A percentile compares a stretch with the other conserved stretches of the same genome.
Evolutionary conservation across 2,113 vertebrate genomes (phyloP).

Genomic region (Sinocyclocheilus rhinocerous): DNA sequence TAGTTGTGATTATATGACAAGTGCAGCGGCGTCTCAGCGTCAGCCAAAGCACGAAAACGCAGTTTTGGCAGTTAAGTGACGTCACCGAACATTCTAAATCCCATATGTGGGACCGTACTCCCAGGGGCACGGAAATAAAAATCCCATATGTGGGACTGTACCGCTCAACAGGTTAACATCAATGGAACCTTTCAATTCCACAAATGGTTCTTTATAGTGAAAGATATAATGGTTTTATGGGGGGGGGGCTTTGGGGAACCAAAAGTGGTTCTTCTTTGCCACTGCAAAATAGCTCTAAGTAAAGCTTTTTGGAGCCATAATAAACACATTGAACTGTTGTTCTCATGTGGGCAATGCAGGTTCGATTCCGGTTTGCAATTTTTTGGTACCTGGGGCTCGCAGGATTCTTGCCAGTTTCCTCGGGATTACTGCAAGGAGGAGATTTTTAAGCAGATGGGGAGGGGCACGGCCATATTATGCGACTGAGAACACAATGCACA

Average conservation of each 20-base stretch:
- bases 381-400: not conserved
- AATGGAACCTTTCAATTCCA: not conserved
- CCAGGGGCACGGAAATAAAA: too few relatives aligned
- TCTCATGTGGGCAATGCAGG: not conserved
- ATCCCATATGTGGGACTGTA: too few relatives aligned
- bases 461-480: constrained; percentile 14
- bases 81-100: too few relatives aligned
- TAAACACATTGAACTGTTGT: not conserved
- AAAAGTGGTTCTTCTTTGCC: not conserved
- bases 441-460: not conserved
- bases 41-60: too few relatives aligned
- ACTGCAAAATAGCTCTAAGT: not conserved
- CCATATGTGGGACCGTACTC: too few relatives aligned
- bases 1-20: too few relatives aligned
- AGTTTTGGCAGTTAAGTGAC: too few relatives aligned
- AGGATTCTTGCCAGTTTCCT: constrained; percentile 33
- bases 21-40: too few relatives aligned
- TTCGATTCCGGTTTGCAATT: not conserved
- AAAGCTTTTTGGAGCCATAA: too few relatives aligned
- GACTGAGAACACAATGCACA: constrained; percentile 16
- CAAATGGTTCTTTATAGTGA: too few relatives aligned
- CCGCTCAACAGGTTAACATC: not conserved
- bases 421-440: not conserved
- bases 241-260: too few relatives aligned
- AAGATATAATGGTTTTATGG: not conserved